Evolutionary conservation across 2,113 vertebrate species (phyloP), one percentile per base, ranked within the genome.

Genomic region (Formicarius rufipectus): DNA sequence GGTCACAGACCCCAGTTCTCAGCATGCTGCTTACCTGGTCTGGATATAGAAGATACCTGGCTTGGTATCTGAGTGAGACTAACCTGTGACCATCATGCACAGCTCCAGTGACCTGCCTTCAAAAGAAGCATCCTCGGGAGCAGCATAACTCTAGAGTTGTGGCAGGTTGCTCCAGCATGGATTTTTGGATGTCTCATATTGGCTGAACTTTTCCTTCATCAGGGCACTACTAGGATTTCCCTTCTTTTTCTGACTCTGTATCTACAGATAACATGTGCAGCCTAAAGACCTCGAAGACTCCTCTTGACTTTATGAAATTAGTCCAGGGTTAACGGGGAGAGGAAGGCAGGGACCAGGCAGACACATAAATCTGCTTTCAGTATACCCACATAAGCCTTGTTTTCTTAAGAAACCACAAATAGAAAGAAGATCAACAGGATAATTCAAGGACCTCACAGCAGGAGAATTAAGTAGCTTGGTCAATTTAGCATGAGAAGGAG

Each of bases 1-100:
- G 62, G 87, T 7, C 50, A 40, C 45, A 62, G 64, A 56, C 1
- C 45, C 31, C 0, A 20, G 3, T 7, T 76, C 37, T 64, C 0
- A 0, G 35, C 0, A 0, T 0, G 0, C n/a, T 52, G 33, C 50
- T 62, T 60, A 84, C 28, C 30, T 19, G 12, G n/a, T 50, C 35
- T 53, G 39, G 40, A 47, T 24, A 14, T 12, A 35, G 17, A 71
- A 25, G 37, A 27, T 2, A 63, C 12, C 40, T n/a, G 24, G 9
- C 45, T 44, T 2, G 0, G n/a, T 23, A 28, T 18, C 50, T 10
- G 8, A 67, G 39, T 13, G 6, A 64, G 27, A 69, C 31, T 47
- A 53, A 87, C 50, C 20, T 5, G 9, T 5, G 18, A 35, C 16
- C 39, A 56, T 4, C 16, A 25, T 0, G 2, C 40, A 30, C 52